Evolutionary conservation across 2,888 invertebrate genomes (phyloP), one percentile per base, ranked within the genome.

Genomic region (Campopleginae sp.): DNA sequence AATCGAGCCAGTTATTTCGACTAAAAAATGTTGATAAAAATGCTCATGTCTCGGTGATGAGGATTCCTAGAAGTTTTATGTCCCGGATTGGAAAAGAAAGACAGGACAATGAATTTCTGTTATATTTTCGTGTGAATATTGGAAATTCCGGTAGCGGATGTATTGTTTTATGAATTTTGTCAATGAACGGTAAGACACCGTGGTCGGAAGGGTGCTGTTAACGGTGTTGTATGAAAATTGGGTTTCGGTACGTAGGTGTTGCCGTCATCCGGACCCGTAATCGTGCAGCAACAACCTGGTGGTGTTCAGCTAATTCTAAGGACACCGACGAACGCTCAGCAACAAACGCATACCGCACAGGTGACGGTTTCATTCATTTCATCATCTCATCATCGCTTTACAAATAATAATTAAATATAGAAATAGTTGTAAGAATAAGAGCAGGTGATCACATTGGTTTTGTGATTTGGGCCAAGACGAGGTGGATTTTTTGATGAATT

Each of bases 221-320:
- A 86, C 89, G 91, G 91, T 89, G 82, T 90, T 90, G 88, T 91
- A 88, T 88, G 84, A 89, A 89, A 85, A 87, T 90, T 90, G 91
- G 91, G 91, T 92, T 93, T 92, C 76, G 91, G 90, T 92, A 92
- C 86, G 87, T 92, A 93, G 94, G 93, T 94, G 88, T 91, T 94
- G 87, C 93, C 94, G 84, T 93, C 94, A 83, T 92, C 93, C 82
- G 94, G 93, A 93, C 95, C 95, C 72, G 95, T 96, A 86, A 92
- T 96, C 89, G 95, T 96, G 85, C 96, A 96, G 88, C 96, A 95
- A 90, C 95, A 95, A 91, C 95, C 96, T 72, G 96, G 96, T 89
- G 96, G 96, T 68, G 96, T 97, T 79, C 97, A 97, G 91, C 95
- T 97, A 87, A 96, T 96, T 88, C 94, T 97, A 88, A 94, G 96